Evolutionary conservation across 2,113 vertebrate genomes (phyloP), one percentile per base, ranked within the genome.

Genomic region (Osmerus mordax): DNA sequence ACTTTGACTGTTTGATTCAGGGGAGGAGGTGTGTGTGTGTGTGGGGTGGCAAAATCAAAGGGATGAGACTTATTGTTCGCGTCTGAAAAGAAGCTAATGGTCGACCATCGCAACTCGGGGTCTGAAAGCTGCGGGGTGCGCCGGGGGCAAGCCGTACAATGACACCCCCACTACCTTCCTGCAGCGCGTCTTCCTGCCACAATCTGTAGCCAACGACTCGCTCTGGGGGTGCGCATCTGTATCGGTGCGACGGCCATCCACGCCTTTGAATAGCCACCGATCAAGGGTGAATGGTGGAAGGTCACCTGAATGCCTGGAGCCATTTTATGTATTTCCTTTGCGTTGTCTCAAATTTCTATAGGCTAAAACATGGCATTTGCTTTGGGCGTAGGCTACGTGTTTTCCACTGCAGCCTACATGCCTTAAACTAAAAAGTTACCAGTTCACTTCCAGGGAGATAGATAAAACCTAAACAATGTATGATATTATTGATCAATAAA

Each of bases 81-180:
- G 77, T 80, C 82, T 93, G 90, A 92, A 93, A 92, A 87, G 90
- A 81, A 89, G 88, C 90, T 92, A 92, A 93, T 93, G 90, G 92
- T 83, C 89, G 90, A 86, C 91, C 91, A 93, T 93, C 91, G 90
- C 88, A 87, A 90, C 91, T 88, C 83, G 86, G 90, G 86, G 84
- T 89, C 90, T 89, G 87, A 86, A 83, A 86, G 82, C 91, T 78
- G 80, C 89, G 72, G 92, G 92, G 91, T 78, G 91, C 87, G 90
- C 88, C 86, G 83, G 89, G 41, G 87, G 84, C 78, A 80, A 67
- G 18, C 64, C 64, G 80, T 64, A 90, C 89, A 91, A 91, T 89
- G 79, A 82, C 73, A 70, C 77, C 88, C 84, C 85, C 85, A 13
- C 82, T 81, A 83, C 86, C 72, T 77, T 76, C 91, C 92, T 83